These are phyloP conservation scores for Prunella himalayana DNA, from an alignment of 2,113 vertebrate genomes.

Conservation along the genomic window DNA sequence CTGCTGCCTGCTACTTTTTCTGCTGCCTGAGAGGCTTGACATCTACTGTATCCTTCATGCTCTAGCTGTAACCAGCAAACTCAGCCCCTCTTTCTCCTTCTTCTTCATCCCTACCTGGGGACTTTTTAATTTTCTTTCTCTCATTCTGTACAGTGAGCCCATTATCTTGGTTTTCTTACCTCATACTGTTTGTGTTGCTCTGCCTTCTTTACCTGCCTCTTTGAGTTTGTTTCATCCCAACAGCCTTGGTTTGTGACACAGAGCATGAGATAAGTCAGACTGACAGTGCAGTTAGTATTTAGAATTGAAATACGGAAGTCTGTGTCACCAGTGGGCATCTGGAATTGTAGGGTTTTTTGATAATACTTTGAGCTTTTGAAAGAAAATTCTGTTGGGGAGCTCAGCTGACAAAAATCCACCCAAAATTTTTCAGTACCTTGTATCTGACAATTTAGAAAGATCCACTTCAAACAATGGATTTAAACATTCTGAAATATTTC, in stretches of 20 bases:
- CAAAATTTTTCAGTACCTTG: not conserved
- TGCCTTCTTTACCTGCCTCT: not conserved
- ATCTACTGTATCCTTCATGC: not conserved
- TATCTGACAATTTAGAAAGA: not conserved
- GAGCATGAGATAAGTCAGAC: not conserved
- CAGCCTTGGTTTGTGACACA: not conserved
- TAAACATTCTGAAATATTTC: not conserved
- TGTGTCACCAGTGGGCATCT: not conserved
- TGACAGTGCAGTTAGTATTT: not conserved
- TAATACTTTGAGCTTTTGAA: not conserved
- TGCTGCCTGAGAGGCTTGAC: not conserved
- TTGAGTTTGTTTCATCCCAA: not conserved
- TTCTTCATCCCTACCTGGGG: not conserved
- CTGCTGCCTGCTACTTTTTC: not conserved
- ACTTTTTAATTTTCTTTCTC: not conserved
- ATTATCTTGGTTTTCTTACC: not conserved
- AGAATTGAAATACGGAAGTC: not conserved
- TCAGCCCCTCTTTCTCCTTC: not conserved
- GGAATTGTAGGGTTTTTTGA: not conserved
- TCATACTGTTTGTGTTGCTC: not conserved
- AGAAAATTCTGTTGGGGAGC: not conserved
- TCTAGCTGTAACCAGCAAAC: not conserved
- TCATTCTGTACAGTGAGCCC: not conserved
- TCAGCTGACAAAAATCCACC: not conserved
- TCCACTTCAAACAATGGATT: not conserved